A percentile compares a stretch with the other conserved stretches of the same genome.
phyloP scores from a whole-genome alignment of 2,888 invertebrate species.

The Xestia ashworthii region DNA sequence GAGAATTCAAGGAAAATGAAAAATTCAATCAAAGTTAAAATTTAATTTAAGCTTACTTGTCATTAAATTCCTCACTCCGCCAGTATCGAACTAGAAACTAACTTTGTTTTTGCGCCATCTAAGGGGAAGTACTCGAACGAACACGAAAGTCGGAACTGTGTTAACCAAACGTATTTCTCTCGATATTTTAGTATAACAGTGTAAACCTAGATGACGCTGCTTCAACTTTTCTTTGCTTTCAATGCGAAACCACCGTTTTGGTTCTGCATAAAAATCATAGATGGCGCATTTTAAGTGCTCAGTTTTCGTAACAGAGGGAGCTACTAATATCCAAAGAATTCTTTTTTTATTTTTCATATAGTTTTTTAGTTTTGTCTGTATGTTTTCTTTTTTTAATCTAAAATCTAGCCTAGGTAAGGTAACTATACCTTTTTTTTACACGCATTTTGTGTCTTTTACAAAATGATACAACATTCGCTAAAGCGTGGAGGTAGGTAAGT shows the following conservation, averaged over 20 bases:
- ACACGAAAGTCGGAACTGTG: background rate
- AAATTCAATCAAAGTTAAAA: no score
- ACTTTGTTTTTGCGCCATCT: slow-evolving; percentile 37
- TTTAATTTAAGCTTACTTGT: no score
- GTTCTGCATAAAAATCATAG: slow-evolving; percentile 17
- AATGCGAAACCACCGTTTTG: background rate
- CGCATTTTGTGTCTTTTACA: no score
- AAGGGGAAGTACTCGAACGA: background rate
- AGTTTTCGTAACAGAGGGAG: background rate
- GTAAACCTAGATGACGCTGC: slow-evolving; percentile 34
- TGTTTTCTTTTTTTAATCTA: background rate
- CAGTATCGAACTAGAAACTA: no score
- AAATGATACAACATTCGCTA: background rate
- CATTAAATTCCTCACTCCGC: no score
- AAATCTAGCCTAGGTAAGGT: background rate
- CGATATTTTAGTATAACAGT: background rate
- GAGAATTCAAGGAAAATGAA: no score
- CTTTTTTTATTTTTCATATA: background rate
- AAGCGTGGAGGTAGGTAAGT: background rate
- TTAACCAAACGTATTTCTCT: background rate
- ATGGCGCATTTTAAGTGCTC: background rate
- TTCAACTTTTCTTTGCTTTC: background rate
- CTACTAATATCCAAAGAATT: no score
- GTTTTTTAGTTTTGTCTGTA: background rate
- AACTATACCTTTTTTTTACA: background rate